A percentile compares a stretch with the other conserved stretches of the same genome.
phyloP scores from a whole-genome alignment of 2,797 vertebrate species.

The Bovichtus diacanthus region DNA sequence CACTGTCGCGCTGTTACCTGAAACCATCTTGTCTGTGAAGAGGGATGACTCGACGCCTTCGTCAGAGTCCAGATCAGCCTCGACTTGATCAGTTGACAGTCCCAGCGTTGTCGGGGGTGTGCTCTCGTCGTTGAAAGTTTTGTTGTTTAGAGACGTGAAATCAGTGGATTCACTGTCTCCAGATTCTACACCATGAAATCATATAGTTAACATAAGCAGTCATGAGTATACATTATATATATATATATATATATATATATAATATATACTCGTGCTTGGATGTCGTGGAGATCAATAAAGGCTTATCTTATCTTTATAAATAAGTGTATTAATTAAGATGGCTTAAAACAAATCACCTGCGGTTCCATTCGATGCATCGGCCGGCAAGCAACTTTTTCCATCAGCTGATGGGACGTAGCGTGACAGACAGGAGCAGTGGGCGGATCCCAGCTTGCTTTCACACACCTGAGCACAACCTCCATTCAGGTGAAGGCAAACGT shows the following conservation, averaged over 20 bases:
- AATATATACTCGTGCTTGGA: no score
- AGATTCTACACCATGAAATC: constrained; percentile 54
- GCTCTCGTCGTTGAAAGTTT: constrained; percentile 64
- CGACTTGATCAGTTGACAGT: background rate
- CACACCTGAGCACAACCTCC: constrained; percentile 91
- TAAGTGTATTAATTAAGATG: no score
- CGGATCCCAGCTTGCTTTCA: constrained; percentile 84
- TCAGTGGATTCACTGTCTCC: constrained; percentile 46
- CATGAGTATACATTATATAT: no score
- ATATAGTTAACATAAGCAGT: background rate
- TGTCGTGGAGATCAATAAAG: no score
- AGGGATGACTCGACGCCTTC: constrained; percentile 51
- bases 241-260: no score
- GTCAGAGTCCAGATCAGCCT: constrained; percentile 21
- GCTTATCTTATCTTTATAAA: no score
- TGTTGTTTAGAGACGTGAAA: constrained; percentile 51
- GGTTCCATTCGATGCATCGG: constrained; percentile 43
- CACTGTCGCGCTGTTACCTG: constrained; percentile 82
- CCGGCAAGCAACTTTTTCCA: constrained; percentile 79
- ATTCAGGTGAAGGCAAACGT: constrained; percentile 88
- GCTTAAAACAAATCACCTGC: constrained; percentile 75
- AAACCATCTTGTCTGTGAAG: constrained; percentile 89
- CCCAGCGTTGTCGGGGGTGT: constrained; percentile 17
- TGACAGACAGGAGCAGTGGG: constrained; percentile 83
- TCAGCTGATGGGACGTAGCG: constrained; percentile 76